A percentile compares a stretch with the other conserved stretches of the same genome.
Evolutionary conservation across 2,888 invertebrate genomes (phyloP).

Genomic region (Andrena camellia): DNA sequence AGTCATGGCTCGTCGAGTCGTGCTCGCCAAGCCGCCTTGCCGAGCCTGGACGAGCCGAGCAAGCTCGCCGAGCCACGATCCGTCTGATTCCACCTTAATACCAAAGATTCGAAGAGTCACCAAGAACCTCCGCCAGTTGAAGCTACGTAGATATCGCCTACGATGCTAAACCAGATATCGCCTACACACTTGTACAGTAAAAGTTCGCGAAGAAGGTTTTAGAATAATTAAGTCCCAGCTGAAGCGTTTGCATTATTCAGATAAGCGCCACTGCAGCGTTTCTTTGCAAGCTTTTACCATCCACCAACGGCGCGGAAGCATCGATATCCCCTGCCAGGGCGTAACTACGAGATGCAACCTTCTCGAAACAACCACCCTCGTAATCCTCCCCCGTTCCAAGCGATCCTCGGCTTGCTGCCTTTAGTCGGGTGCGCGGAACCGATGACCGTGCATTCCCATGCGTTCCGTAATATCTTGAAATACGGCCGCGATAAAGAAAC

Average conservation of each 20-base stretch:
- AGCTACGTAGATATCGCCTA: too few species aligned
- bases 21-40: too few species aligned
- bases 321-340: conserved; percentile 2
- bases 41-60: too few species aligned
- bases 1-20: too few species aligned
- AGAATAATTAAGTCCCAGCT: neutral
- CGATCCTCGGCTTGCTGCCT: conserved; percentile 21
- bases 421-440: conserved; percentile 17
- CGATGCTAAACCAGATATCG: too few species aligned
- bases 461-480: conserved; percentile 53
- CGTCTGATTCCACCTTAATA: too few species aligned
- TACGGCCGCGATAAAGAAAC: conserved; percentile 54
- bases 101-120: too few species aligned
- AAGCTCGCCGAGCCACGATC: too few species aligned
- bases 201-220: too few species aligned
- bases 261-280: neutral
- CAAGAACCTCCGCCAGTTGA: too few species aligned
- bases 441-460: conserved; percentile 42
- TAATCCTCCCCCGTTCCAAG: conserved; percentile 1
- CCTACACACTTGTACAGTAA: too few species aligned
- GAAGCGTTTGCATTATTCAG: neutral
- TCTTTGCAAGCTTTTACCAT: neutral
- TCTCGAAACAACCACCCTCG: conserved; percentile 1
- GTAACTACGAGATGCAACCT: conserved; percentile 2
- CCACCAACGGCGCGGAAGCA: neutral